Conservation (phyloP, 2,888 invertebrate genomes). For the Chouioia cunea region DNA sequence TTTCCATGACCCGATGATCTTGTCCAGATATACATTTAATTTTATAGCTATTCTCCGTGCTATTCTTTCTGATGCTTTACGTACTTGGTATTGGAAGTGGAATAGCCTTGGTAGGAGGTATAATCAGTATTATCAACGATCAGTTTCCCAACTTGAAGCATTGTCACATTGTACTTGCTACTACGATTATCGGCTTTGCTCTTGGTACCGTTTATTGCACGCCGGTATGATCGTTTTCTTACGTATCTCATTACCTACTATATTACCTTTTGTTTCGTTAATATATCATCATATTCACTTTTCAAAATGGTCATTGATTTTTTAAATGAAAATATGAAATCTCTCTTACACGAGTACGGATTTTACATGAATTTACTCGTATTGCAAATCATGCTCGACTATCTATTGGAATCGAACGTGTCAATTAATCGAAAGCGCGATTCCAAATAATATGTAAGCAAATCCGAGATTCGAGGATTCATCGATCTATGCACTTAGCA, state of each 20-base stretch:
- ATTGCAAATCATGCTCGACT: too few relatives aligned
- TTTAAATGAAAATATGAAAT: not conserved
- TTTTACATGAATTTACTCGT: too few relatives aligned
- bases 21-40: constrained; percentile 25
- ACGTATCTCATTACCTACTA: too few relatives aligned
- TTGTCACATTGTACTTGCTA: constrained; percentile 64
- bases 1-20: too few relatives aligned
- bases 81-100: constrained; percentile 71
- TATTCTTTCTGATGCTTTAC: constrained; percentile 72
- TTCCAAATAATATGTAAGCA: too few relatives aligned
- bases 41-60: constrained; percentile 69
- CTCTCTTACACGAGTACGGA: too few relatives aligned
- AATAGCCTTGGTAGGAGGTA: constrained; percentile 66
- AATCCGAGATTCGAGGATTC: too few relatives aligned
- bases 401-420: too few relatives aligned
- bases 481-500: too few relatives aligned
- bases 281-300: not conserved
- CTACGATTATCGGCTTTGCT: constrained; percentile 65
- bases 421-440: too few relatives aligned
- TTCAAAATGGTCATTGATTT: not conserved
- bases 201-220: constrained; percentile 69
- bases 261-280: too few relatives aligned
- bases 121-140: constrained; percentile 68
- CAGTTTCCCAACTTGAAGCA: constrained; percentile 67
- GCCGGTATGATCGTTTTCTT: constrained; percentile 62